phyloP scores from a whole-genome alignment of 2,113 vertebrate species.

The Myotis brandtii region DNA sequence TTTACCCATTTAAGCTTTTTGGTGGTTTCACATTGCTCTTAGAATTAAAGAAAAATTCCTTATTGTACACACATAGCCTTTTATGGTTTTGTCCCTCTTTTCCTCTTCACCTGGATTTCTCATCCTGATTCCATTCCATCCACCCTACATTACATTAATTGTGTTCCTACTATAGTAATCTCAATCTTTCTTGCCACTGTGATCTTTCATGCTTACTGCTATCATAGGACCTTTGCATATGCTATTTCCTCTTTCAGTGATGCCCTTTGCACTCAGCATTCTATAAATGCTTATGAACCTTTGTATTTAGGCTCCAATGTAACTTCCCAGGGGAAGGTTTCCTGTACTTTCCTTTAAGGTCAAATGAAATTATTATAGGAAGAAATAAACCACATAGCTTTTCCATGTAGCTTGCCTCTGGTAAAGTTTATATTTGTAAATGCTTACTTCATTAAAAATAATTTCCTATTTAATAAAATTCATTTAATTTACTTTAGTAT shows the following conservation, averaged over 20 bases:
- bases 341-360: neutral
- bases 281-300: neutral
- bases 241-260: neutral
- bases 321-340: neutral
- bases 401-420: neutral
- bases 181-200: neutral
- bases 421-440: neutral
- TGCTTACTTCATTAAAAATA: neutral
- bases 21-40: neutral
- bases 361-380: constrained; percentile 19
- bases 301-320: neutral
- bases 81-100: neutral
- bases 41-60: neutral
- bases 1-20: neutral
- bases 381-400: neutral
- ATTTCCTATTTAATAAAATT: neutral
- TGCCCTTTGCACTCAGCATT: neutral
- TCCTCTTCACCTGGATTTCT: neutral
- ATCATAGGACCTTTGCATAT: neutral
- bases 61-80: rapidly evolving
- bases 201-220: neutral
- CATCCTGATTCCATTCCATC: neutral
- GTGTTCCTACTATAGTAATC: neutral
- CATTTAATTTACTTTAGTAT: neutral
- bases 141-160: neutral